Evolutionary conservation across 30 jellyfish, hydroid and myxozoan species (phyloP).

Genomic region (Thelohanellus kitauei): DNA sequence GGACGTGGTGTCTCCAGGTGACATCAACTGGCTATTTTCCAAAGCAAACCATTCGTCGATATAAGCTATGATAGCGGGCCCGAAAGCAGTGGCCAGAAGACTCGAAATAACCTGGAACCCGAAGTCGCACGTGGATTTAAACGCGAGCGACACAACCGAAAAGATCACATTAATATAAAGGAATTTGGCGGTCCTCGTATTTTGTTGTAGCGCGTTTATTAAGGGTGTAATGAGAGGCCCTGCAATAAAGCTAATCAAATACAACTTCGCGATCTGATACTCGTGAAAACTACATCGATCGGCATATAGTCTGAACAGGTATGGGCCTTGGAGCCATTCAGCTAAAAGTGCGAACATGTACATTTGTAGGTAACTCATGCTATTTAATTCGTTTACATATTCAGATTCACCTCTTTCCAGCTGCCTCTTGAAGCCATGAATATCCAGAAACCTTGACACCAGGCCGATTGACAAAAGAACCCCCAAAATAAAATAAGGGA

Average conservation of each 20-base stretch:
- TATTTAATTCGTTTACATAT: too few relatives aligned
- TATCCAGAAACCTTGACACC: too few relatives aligned
- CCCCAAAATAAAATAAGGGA: too few relatives aligned
- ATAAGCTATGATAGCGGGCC: too few relatives aligned
- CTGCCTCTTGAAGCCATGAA: too few relatives aligned
- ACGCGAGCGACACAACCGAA: conserved; percentile 25
- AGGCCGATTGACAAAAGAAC: too few relatives aligned
- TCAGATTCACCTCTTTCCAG: too few relatives aligned
- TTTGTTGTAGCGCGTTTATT: too few relatives aligned
- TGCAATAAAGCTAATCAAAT: conserved; percentile 64
- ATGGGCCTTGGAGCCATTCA: conserved; percentile 95
- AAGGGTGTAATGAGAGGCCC: too few relatives aligned
- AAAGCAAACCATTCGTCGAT: conserved; percentile 66
- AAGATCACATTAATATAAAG: conserved; percentile 28
- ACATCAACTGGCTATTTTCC: conserved; percentile 37
- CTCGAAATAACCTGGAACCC: conserved; percentile 81
- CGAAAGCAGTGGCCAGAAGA: conserved; percentile 37
- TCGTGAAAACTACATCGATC: conserved; percentile 60
- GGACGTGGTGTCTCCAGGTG: conserved; percentile 55
- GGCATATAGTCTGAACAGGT: conserved; percentile 28
- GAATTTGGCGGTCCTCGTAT: too few relatives aligned
- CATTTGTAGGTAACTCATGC: conserved; percentile 27
- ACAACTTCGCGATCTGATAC: conserved; percentile 51
- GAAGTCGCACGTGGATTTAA: conserved; percentile 30
- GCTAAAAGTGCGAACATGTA: conserved; percentile 61